These are phyloP conservation scores for Falco biarmicus DNA, from an alignment of 2,797 vertebrate species.

Conservation along the genomic window DNA sequence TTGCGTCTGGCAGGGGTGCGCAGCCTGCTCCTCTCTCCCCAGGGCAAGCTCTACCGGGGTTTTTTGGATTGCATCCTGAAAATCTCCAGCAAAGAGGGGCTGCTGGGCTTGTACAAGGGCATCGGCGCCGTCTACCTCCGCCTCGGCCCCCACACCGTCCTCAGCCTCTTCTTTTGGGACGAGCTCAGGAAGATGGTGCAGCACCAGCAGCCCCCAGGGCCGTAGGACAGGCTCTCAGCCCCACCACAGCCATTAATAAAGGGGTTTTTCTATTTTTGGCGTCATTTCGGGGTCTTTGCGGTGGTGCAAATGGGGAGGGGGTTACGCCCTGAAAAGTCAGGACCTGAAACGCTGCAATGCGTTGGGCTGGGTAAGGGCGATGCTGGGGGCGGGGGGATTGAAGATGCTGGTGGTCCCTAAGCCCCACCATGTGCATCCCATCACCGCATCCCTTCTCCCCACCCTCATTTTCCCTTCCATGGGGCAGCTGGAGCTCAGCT, in stretches of 20 bases:
- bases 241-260: not conserved
- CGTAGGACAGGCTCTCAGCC: not conserved
- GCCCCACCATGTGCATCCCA: not conserved
- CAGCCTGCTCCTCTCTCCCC: not conserved
- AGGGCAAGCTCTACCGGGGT: slow-evolving; percentile 90
- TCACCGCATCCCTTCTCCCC: not conserved
- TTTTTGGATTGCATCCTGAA: slow-evolving; percentile 90
- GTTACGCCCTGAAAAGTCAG: not conserved
- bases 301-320: not conserved
- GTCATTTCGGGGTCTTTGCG: not conserved
- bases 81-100: slow-evolving; percentile 85
- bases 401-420: not conserved
- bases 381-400: fast-evolving
- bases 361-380: fast-evolving
- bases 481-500: not conserved
- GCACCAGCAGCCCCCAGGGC: not conserved
- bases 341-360: fast-evolving
- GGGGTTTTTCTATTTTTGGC: slow-evolving; percentile 16
- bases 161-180: slow-evolving; percentile 97
- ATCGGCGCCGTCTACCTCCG: slow-evolving; percentile 91
- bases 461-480: not conserved
- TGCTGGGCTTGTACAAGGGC: slow-evolving; percentile 91
- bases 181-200: slow-evolving; percentile 84
- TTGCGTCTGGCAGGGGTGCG: not conserved
- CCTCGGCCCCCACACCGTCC: slow-evolving; percentile 92